phyloP scores from a whole-genome alignment of 1,140 invertebrate species.

The Cyclina sinensis region DNA sequence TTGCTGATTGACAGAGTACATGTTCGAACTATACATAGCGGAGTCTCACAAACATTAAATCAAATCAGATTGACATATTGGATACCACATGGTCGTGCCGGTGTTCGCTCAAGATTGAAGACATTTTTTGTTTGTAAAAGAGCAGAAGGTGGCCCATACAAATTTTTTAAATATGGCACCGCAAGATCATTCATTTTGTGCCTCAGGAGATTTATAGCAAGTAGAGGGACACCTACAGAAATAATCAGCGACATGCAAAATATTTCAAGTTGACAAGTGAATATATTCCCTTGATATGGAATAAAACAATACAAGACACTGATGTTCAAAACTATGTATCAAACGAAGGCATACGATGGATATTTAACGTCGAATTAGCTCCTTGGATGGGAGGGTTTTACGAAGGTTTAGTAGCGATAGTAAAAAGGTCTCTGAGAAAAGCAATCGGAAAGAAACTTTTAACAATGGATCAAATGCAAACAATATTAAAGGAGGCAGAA shows the following conservation, averaged over 20 bases:
- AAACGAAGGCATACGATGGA: background rate
- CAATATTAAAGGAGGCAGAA: constrained; percentile 17
- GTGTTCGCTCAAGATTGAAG: constrained; percentile 1
- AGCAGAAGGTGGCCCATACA: background rate
- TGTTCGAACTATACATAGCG: background rate
- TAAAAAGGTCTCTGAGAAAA: constrained; percentile 37
- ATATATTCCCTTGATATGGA: background rate
- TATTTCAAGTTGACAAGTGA: background rate
- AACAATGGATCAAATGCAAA: background rate
- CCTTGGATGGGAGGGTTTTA: constrained; percentile 2
- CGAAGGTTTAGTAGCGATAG: background rate
- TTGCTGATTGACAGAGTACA: constrained; percentile 1
- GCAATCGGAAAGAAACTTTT: constrained; percentile 10
- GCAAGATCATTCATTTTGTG: background rate
- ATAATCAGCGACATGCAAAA: constrained; percentile 42
- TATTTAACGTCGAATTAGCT: background rate
- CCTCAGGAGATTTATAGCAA: constrained; percentile 18
- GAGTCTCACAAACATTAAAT: background rate
- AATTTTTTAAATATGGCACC: constrained; percentile 3
- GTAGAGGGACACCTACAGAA: background rate
- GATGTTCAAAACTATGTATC: constrained; percentile 23
- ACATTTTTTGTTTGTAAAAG: background rate
- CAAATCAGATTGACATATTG: background rate
- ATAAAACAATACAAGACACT: background rate
- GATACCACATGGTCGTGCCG: constrained; percentile 34